A percentile compares a stretch with the other conserved stretches of the same genome.
Conservation (phyloP, 2,797 vertebrate species). For the Sebastes minor region DNA sequence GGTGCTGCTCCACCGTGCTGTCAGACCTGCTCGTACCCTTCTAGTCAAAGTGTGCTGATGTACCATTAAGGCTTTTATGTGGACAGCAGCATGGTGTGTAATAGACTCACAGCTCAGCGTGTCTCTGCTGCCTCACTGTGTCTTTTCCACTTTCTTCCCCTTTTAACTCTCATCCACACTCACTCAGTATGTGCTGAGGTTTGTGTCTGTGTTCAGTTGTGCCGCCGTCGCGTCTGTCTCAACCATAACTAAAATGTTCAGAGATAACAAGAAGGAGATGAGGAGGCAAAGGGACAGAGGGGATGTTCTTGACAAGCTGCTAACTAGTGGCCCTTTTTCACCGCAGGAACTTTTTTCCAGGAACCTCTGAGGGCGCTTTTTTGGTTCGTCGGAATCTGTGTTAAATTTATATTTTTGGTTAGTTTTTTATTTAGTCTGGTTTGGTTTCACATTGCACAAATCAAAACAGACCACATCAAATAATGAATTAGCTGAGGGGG, state of each 20-base stretch:
- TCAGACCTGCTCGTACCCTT: constrained; percentile 40
- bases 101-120: constrained; percentile 29
- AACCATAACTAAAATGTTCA: not conserved
- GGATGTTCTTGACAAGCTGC: not conserved
- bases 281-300: not conserved
- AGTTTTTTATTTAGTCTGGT: no score
- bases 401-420: no score
- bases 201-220: not conserved
- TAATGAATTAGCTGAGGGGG: no score
- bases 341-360: not conserved
- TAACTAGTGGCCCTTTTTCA: not conserved
- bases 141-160: not conserved
- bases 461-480: no score
- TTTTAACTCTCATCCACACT: constrained; percentile 15
- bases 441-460: no score
- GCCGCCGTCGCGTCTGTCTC: not conserved
- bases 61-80: constrained; percentile 44
- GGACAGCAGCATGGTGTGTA: constrained; percentile 37
- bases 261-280: not conserved
- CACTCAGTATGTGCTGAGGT: not conserved
- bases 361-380: not conserved
- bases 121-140: constrained; percentile 1
- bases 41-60: constrained; percentile 11
- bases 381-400: no score
- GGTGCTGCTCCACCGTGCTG: constrained; percentile 28